Conservation (phyloP, 2,113 vertebrate genomes). For the Bos indicus region DNA sequence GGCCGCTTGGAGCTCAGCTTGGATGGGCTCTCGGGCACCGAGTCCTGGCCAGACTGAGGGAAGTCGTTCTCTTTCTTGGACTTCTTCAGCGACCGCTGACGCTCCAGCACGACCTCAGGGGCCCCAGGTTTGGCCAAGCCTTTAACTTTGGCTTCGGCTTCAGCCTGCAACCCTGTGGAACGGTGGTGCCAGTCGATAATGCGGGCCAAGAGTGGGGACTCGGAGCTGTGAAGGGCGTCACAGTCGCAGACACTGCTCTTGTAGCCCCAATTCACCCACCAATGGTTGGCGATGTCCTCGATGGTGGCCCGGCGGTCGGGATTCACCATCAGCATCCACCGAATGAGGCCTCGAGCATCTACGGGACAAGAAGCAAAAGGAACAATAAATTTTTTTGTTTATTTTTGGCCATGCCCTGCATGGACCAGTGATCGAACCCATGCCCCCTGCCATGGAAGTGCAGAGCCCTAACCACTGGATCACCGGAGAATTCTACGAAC, state of each 20-base stretch:
- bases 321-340: constrained; percentile 99
- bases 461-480: background rate
- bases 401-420: background rate
- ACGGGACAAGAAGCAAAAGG: background rate
- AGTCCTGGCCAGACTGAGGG: constrained; percentile 80
- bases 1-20: constrained; percentile 92
- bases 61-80: constrained; percentile 95
- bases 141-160: constrained; percentile 81
- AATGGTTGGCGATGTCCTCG: constrained; percentile 98
- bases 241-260: constrained; percentile 98
- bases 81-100: constrained; percentile 92
- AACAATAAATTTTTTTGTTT: background rate
- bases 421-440: background rate
- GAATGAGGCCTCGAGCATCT: constrained; percentile 98
- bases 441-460: background rate
- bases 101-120: constrained; percentile 80
- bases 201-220: constrained; percentile 92
- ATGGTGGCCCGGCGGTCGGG: constrained; percentile 96
- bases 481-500: background rate
- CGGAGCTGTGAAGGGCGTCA: constrained; percentile 86
- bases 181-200: constrained; percentile 98
- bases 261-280: constrained; percentile 99
- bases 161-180: constrained; percentile 79
- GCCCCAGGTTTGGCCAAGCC: constrained; percentile 80
- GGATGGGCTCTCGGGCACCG: constrained; percentile 79